Evolutionary conservation across 30 jellyfish, hydroid and myxozoan genomes (phyloP).

Genomic region (Cassiopea andromeda): DNA sequence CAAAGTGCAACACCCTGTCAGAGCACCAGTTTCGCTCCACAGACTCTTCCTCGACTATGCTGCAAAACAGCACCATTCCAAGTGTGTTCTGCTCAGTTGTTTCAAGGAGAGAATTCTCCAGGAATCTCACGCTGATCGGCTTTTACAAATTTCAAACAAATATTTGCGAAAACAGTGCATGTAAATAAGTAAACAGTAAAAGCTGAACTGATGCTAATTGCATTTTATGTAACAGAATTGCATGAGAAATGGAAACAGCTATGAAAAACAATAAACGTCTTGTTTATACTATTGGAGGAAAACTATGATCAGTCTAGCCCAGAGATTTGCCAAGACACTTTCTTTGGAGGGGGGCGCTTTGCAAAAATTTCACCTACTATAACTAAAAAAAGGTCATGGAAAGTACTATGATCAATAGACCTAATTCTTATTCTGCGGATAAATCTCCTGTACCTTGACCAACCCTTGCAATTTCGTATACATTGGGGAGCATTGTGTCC

Average conservation of each 20-base stretch:
- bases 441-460: too few relatives aligned
- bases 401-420: too few relatives aligned
- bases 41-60: background rate
- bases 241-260: background rate
- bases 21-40: background rate
- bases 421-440: too few relatives aligned
- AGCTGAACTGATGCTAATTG: background rate
- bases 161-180: background rate
- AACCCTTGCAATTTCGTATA: too few relatives aligned
- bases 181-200: background rate
- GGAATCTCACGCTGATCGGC: conserved; percentile 4
- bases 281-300: too few relatives aligned
- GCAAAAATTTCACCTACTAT: too few relatives aligned
- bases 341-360: too few relatives aligned
- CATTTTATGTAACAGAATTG: background rate
- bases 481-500: too few relatives aligned
- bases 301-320: too few relatives aligned
- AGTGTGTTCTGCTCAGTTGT: background rate
- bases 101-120: background rate
- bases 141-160: background rate
- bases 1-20: background rate
- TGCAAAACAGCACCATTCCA: background rate
- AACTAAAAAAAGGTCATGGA: too few relatives aligned
- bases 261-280: too few relatives aligned
- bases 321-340: too few relatives aligned